phyloP scores from a whole-genome alignment of 2,113 vertebrate species.

The Crotalus viridis region DNA sequence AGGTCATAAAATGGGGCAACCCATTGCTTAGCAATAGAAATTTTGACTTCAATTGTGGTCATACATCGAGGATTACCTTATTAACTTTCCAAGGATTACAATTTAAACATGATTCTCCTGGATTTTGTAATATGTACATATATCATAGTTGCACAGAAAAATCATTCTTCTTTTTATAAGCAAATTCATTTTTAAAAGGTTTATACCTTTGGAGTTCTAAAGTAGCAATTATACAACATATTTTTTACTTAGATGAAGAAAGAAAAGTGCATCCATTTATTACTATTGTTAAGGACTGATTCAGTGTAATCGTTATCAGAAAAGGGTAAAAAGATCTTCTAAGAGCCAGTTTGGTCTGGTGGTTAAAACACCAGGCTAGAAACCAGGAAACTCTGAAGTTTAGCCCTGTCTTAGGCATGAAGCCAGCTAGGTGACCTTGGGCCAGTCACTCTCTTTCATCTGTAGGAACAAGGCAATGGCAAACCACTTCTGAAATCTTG shows the following conservation, averaged over 20 bases:
- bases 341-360: background rate
- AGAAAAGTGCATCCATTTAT: background rate
- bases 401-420: background rate
- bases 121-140: background rate
- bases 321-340: background rate
- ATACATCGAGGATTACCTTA: background rate
- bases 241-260: background rate
- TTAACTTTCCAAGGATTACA: background rate
- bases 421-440: background rate
- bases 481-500: background rate
- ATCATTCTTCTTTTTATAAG: background rate
- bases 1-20: background rate
- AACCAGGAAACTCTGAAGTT: background rate
- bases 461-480: background rate
- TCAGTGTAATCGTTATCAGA: background rate
- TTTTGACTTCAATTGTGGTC: background rate
- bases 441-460: background rate
- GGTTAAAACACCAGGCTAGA: background rate
- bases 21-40: background rate
- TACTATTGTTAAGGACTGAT: background rate
- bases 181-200: background rate
- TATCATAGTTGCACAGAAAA: background rate
- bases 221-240: background rate
- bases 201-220: background rate
- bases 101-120: background rate